A percentile compares a stretch with the other conserved stretches of the same genome.
Conservation (phyloP, 2,113 vertebrate species). For the Tiliqua scincoides region DNA sequence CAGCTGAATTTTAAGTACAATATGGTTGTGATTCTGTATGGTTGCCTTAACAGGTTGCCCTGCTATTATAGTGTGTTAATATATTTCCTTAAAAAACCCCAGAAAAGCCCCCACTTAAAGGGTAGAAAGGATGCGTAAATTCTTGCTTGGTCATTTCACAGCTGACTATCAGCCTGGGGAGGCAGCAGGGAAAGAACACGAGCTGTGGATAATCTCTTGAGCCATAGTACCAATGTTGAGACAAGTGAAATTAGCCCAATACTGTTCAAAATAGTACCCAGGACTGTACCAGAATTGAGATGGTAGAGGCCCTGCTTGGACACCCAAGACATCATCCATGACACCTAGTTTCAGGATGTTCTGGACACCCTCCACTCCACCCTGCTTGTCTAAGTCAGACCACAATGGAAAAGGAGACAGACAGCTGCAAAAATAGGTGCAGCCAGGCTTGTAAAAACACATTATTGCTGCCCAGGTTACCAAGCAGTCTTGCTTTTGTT, state of each 20-base stretch:
- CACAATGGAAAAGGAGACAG: conserved; percentile 6
- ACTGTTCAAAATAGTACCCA: background rate
- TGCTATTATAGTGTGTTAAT: background rate
- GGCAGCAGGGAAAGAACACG: background rate
- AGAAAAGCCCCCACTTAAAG: background rate
- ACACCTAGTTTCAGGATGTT: background rate
- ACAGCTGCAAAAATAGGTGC: conserved; percentile 1
- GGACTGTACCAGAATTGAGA: background rate
- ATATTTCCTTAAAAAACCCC: background rate
- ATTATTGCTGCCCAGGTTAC: conserved; percentile 7
- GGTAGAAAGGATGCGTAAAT: background rate
- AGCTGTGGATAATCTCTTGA: no score
- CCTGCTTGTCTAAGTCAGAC: background rate
- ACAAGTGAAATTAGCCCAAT: background rate
- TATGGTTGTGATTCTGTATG: background rate
- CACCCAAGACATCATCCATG: background rate
- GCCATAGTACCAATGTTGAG: no score
- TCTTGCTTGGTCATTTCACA: background rate
- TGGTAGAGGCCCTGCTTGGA: background rate
- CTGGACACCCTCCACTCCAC: background rate
- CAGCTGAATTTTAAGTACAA: background rate
- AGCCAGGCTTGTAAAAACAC: conserved; percentile 4
- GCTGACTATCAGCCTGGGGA: background rate
- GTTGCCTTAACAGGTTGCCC: background rate
- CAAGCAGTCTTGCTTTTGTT: conserved; percentile 17